phyloP scores from a whole-genome alignment of 2,888 invertebrate genomes.

The Arctia plantaginis region DNA sequence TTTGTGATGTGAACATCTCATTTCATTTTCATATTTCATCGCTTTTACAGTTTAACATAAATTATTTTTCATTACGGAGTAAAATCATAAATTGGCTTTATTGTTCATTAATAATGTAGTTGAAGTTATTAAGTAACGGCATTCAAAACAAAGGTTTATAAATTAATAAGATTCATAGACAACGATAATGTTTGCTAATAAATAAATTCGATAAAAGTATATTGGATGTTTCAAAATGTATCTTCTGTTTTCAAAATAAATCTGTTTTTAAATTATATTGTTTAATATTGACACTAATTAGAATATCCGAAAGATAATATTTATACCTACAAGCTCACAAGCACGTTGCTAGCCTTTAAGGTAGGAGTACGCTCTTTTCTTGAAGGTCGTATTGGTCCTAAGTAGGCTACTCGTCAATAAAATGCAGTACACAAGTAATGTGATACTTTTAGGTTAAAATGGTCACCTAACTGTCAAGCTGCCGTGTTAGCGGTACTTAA shows the following conservation, averaged over 20 bases:
- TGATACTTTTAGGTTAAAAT: not conserved
- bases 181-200: constrained; percentile 12
- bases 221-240: not conserved
- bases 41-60: constrained; percentile 30
- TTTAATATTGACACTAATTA: not conserved
- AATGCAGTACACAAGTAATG: not conserved
- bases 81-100: constrained; percentile 45
- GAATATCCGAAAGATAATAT: not conserved
- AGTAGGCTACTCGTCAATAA: not conserved
- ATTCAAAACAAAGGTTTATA: constrained; percentile 16
- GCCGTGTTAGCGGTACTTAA: not conserved
- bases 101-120: constrained; percentile 35
- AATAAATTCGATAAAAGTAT: constrained; percentile 1
- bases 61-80: constrained; percentile 39
- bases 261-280: not conserved
- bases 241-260: constrained; percentile 5
- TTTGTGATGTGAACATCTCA: not conserved
- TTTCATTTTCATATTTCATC: not conserved
- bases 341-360: too few relatives aligned
- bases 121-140: constrained; percentile 31
- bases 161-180: constrained; percentile 24
- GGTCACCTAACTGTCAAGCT: not conserved
- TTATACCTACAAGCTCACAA: not conserved
- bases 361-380: not conserved
- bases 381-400: too few relatives aligned